Conservation (phyloP, 2,113 vertebrate species). For the Crotalus viridis region DNA sequence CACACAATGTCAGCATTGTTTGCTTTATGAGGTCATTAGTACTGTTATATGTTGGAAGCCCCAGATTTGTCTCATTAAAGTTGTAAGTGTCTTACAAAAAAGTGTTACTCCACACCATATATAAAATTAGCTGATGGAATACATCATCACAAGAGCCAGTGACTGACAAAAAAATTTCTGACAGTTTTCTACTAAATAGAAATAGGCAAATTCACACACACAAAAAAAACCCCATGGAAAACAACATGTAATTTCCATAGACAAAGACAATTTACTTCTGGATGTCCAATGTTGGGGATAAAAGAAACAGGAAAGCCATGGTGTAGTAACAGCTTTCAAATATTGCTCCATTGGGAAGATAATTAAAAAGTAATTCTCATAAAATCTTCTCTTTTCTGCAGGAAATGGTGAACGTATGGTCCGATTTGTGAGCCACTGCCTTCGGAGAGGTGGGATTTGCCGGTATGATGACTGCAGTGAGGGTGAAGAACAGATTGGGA, state of each 20-base stretch:
- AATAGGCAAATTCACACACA: background rate
- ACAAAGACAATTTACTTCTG: background rate
- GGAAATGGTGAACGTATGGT: background rate
- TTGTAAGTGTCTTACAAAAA: background rate
- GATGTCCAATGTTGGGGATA: background rate
- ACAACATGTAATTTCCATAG: background rate
- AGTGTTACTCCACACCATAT: background rate
- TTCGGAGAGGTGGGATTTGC: conserved; percentile 25
- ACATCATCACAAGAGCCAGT: background rate
- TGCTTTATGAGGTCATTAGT: background rate
- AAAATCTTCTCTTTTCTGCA: background rate
- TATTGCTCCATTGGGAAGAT: background rate
- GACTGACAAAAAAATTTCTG: too few relatives aligned
- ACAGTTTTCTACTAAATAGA: background rate
- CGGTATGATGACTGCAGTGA: conserved; percentile 31
- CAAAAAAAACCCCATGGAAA: too few relatives aligned
- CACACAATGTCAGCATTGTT: background rate
- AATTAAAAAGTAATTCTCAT: background rate
- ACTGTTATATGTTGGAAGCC: background rate
- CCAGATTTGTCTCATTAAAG: background rate
- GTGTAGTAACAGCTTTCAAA: background rate
- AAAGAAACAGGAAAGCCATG: background rate
- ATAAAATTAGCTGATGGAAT: background rate
- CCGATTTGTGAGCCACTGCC: conserved; percentile 31
- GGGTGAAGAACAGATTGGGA: conserved; percentile 28